These are phyloP conservation scores for Malurus elegans DNA, from an alignment of 2,113 vertebrate species.

Conservation along the genomic window DNA sequence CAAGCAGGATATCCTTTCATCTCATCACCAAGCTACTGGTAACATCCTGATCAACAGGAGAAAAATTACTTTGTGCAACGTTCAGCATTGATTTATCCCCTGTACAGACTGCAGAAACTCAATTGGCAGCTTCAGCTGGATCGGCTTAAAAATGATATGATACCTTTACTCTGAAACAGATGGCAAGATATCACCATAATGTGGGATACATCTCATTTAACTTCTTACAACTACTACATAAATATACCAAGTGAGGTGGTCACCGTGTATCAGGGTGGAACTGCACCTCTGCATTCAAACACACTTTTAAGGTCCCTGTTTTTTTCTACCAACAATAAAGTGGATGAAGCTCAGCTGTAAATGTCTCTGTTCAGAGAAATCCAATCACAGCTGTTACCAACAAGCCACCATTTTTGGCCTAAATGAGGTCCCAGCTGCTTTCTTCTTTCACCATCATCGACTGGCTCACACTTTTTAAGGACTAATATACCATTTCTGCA, in stretches of 20 bases:
- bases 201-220: neutral
- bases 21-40: neutral
- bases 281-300: neutral
- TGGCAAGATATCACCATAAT: neutral
- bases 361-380: neutral
- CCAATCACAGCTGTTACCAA: neutral
- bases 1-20: neutral
- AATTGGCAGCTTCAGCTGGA: neutral
- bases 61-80: neutral
- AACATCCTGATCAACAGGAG: neutral
- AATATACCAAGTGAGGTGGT: neutral
- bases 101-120: neutral
- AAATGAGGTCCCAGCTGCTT: neutral
- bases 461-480: neutral
- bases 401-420: neutral
- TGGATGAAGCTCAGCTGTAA: neutral
- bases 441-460: neutral
- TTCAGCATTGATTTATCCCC: neutral
- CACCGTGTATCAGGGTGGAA: accelerated
- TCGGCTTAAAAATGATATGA: neutral
- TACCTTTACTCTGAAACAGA: neutral
- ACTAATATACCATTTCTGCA: neutral
- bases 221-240: neutral
- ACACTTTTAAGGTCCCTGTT: neutral
- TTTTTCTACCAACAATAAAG: neutral